A percentile compares a stretch with the other conserved stretches of the same genome.
These are phyloP conservation scores for Ptychodera flava DNA, from an alignment of 35 echinoderm and acorn worm genomes.

Conservation along the genomic window DNA sequence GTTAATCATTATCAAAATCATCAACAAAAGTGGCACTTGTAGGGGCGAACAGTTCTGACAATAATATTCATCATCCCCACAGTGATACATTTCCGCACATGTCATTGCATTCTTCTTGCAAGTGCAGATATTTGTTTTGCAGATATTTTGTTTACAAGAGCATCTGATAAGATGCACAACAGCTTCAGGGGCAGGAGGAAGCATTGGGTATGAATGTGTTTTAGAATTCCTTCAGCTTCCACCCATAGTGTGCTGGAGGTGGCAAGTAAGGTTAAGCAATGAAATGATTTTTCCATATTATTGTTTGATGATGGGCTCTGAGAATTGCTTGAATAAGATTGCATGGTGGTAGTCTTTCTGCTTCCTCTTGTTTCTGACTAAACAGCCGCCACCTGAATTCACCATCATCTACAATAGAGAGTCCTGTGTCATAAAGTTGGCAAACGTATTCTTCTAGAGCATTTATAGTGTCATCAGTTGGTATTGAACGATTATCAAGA, in stretches of 20 bases:
- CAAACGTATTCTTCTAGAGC: background rate
- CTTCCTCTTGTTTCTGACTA: slow-evolving; percentile 6
- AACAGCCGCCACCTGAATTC: slow-evolving; percentile 9
- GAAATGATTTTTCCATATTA: background rate
- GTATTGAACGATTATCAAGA: background rate
- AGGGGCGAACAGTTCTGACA: background rate
- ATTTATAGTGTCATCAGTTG: background rate
- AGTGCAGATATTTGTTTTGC: background rate
- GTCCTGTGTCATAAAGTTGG: background rate
- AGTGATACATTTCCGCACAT: background rate
- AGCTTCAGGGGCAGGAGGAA: slow-evolving; percentile 13
- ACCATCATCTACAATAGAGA: background rate
- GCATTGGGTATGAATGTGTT: background rate
- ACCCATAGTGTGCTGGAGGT: background rate
- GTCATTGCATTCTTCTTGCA: background rate
- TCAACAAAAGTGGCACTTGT: background rate
- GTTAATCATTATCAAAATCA: background rate
- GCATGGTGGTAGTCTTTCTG: slow-evolving; percentile 8
- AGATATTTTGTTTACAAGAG: background rate
- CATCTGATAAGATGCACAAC: slow-evolving; percentile 10
- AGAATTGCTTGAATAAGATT: background rate
- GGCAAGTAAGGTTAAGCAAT: background rate
- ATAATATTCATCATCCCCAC: background rate
- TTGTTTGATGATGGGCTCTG: slow-evolving; percentile 6
- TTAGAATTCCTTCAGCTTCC: background rate